phyloP scores from a whole-genome alignment of 92 coral and sea anemone species.

The Bergia puertoricense region DNA sequence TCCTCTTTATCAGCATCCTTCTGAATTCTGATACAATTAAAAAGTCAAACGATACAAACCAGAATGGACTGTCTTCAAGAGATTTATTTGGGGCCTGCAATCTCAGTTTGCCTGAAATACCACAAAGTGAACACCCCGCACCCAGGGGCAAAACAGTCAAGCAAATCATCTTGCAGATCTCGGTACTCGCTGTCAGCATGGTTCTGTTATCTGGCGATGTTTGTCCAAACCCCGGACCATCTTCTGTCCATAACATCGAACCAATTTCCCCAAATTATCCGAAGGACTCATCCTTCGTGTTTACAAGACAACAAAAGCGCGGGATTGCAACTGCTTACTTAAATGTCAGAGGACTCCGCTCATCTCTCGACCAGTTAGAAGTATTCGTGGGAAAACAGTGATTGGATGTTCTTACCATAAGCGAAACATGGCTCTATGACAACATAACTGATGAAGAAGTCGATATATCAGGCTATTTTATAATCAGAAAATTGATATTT shows the following conservation, averaged over 20 bases:
- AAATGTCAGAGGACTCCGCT: constrained; percentile 51
- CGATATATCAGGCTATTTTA: constrained; percentile 36
- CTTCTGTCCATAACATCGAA: not conserved
- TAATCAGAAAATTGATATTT: not conserved
- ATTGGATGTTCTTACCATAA: constrained; percentile 46
- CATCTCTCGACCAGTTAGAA: constrained; percentile 52
- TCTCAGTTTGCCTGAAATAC: not conserved
- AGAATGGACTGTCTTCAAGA: not conserved
- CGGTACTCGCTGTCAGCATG: not conserved
- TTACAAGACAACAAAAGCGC: constrained; percentile 30
- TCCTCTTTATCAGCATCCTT: not conserved
- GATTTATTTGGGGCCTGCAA: not conserved
- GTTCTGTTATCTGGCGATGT: constrained; percentile 4
- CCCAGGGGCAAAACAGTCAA: not conserved
- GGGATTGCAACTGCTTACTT: constrained; percentile 40
- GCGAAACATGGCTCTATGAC: constrained; percentile 50
- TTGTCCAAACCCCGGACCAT: constrained; percentile 42
- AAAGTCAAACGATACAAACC: not conserved
- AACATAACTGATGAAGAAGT: constrained; percentile 35
- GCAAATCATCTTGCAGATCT: too few species aligned
- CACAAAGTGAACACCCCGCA: not conserved
- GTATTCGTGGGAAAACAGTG: constrained; percentile 37
- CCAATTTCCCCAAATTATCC: not conserved
- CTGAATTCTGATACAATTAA: not conserved
- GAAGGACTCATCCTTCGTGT: not conserved